Percentiles rank a stretch among this genome's conserved stretches.
These are phyloP conservation scores for Xylota segnis DNA, from an alignment of 2,888 invertebrate species.

Conservation along the genomic window DNA sequence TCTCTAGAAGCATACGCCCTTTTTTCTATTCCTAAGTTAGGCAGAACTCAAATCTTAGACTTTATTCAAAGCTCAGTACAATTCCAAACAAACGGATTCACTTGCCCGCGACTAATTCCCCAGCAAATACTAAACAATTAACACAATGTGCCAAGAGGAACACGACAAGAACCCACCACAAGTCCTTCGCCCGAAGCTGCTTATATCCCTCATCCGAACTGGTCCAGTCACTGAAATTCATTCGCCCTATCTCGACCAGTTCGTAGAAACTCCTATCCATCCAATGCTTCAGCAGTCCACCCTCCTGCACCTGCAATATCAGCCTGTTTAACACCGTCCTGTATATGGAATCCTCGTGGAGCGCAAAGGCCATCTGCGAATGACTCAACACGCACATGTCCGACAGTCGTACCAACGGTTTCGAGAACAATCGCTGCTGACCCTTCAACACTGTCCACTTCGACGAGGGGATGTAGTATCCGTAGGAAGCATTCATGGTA, in stretches of 20 bases:
- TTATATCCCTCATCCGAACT: slow-evolving; percentile 9
- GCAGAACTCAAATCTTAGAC: no score
- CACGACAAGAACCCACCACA: slow-evolving; percentile 12
- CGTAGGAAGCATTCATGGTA: slow-evolving; percentile 12
- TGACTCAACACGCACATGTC: slow-evolving; percentile 1
- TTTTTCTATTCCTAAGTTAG: no score
- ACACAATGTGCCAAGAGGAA: background rate
- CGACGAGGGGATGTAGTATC: background rate
- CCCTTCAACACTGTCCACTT: slow-evolving; percentile 30
- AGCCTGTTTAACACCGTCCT: slow-evolving; percentile 26
- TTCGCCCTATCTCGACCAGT: slow-evolving; percentile 26
- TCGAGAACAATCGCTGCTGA: slow-evolving; percentile 39
- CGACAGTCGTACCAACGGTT: slow-evolving; percentile 25
- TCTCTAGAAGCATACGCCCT: no score
- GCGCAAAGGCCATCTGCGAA: slow-evolving; percentile 5
- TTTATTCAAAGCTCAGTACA: no score
- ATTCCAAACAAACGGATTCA: background rate
- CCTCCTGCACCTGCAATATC: slow-evolving; percentile 26
- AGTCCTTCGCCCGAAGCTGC: slow-evolving; percentile 5
- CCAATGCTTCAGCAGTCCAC: slow-evolving; percentile 43
- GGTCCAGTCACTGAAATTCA: slow-evolving; percentile 41
- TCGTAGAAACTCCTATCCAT: slow-evolving; percentile 31
- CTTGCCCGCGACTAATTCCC: background rate
- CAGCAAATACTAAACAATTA: slow-evolving; percentile 5
- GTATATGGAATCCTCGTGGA: slow-evolving; percentile 29